Evolutionary conservation across 2,113 vertebrate species (phyloP), one percentile per base, ranked within the genome.

Genomic region (Rhinichthys klamathensis): DNA sequence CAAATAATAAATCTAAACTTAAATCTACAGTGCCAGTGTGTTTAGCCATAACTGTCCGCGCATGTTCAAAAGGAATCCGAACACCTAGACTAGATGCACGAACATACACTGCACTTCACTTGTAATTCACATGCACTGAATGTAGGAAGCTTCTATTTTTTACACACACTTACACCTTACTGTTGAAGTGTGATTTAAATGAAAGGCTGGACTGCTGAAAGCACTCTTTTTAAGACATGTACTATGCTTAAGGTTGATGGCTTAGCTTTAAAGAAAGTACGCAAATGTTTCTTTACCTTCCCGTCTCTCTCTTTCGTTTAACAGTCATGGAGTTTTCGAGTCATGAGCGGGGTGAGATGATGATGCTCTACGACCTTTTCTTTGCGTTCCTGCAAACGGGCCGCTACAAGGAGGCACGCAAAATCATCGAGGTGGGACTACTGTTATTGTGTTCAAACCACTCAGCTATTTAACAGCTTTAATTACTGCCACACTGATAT

Each of bases 381-480:
- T 99, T 99, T 3, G 97, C 96, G 27, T 99, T 99, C 93, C 91
- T 99, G 87, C 92, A 96, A 89, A 96, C 96, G 0, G 96, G 95
- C 83, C 98, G 96, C 91, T 96, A 97, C 94, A 96, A 92, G 75
- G 98, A 99, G 91, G 98, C 98, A 89, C 96, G 95, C 87, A 99
- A 97, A 93, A 95, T 99, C 93, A 94, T 97, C n/a, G 97, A 99
- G 97, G 98, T 99, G 90, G 89, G 95, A 77, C 89, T 90, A 88
- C 91, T 90, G 90, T 88, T 90, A 23, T 78, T 89, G 58, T 92
- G 73, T 85, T 93, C 70, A 92, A 92, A 93, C 93, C 15, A 4
- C 93, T 88, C 86, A 90, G 92, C 93, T 93, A 85, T 94, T 94
- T 95, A 94, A 92, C 44, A 90, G 85, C 91, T 91, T 92, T 96